Evolutionary conservation across 2,888 invertebrate species (phyloP), one percentile per base, ranked within the genome.

Genomic region (Cryptosula pallasiana): DNA sequence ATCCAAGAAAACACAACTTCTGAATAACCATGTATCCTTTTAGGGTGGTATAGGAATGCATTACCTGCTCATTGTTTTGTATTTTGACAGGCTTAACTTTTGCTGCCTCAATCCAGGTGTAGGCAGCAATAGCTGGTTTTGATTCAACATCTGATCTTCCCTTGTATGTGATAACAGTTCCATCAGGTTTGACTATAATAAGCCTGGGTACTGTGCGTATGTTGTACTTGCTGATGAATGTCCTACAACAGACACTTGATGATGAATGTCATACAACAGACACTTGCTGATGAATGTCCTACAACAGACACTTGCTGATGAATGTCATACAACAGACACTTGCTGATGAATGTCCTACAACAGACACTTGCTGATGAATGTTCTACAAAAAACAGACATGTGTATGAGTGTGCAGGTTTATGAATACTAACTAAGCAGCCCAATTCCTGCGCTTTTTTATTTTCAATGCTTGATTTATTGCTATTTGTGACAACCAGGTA

Each of bases 171-270:
- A 86, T 79, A 1, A 83, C 76, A 20, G 81, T 80, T 5, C 87
- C 87, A 77, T 85, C 80, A 27, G 81, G 80, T 74, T 82, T 83
- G 23, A 87, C 75, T 3, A 87, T 79, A 55, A 87, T 78, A 29
- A 87, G 78, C 36, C 84, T 84, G 1, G 87, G 87, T 71, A 87
- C 86, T 29, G 86, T 85, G 58, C 78, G 79, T 5, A 87, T 82
- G 36, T 80, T 79, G 76, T 80, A 87, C 75, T 83, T 82, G 23
- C 78, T 75, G 63, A 83, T 79, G 35, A 87, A 77, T 45, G 79
- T 78, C 55, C 86, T 86, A 76, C 3, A 79, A 79, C 25, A 57
- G 5, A 25, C 25, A 45, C 45, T 13, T 9, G 9, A 45, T 45
- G 45, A 45, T 13, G 9, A 45, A n/a, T n/a, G n/a, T n/a, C n/a